Conservation (phyloP, 2,888 invertebrate genomes). For the Diploptera punctata region DNA sequence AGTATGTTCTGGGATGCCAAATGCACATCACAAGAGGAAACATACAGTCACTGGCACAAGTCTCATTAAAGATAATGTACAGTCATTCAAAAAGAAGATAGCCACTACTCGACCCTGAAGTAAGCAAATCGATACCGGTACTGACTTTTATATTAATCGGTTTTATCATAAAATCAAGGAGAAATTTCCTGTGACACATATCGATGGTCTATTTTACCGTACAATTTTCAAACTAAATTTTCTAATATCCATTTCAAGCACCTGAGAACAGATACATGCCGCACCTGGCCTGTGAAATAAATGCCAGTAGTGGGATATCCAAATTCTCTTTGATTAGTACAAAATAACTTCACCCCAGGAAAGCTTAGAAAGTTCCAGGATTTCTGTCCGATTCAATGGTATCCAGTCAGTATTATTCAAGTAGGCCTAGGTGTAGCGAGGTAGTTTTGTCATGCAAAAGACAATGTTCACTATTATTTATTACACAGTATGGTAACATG, state of each 20-base stretch:
- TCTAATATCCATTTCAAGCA: background rate
- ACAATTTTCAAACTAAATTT: background rate
- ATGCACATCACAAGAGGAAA: background rate
- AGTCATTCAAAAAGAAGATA: background rate
- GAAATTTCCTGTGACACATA: background rate
- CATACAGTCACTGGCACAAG: background rate
- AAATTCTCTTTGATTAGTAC: background rate
- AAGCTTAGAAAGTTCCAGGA: too few species aligned
- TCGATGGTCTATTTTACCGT: background rate
- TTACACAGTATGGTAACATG: too few species aligned
- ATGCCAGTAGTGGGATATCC: background rate
- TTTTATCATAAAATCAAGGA: background rate
- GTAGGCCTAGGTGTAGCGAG: too few species aligned
- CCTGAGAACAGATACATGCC: background rate
- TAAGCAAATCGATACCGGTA: background rate
- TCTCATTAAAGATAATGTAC: background rate
- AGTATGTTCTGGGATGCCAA: background rate
- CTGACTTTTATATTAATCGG: conserved; percentile 7
- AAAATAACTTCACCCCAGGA: too few species aligned
- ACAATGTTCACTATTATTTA: too few species aligned
- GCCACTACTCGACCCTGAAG: background rate
- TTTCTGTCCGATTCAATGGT: too few species aligned
- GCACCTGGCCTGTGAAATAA: conserved; percentile 6
- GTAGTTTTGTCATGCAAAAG: too few species aligned
- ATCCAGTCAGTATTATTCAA: too few species aligned